phyloP scores from a whole-genome alignment of 2,797 vertebrate genomes.

The Sebastes umbrosus region DNA sequence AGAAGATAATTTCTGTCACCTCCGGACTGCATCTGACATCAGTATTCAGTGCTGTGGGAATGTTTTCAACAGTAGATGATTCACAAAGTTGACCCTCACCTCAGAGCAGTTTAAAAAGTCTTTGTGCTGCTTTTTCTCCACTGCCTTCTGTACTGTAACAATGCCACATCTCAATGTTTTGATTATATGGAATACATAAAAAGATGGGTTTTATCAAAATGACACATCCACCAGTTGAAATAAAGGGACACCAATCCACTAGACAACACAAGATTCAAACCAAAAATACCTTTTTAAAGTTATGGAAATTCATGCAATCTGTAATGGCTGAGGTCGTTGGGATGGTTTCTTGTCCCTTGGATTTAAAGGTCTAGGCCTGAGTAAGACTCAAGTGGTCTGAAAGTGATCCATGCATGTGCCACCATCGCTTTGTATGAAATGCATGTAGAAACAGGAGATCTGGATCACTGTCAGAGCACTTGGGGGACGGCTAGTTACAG shows the following conservation, averaged over 20 bases:
- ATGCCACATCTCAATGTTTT: conserved; percentile 11
- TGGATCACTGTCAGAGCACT: conserved; percentile 62
- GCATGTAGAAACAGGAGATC: conserved; percentile 25
- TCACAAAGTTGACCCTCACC: conserved; percentile 24
- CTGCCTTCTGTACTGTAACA: neutral
- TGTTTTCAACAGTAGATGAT: conserved; percentile 66
- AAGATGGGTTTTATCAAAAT: conserved; percentile 20
- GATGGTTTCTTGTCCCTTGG: conserved; percentile 55
- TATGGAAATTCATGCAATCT: conserved; percentile 41
- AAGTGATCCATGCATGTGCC: conserved; percentile 40
- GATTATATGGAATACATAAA: conserved; percentile 27
- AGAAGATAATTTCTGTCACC: conserved; percentile 37
- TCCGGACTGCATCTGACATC: conserved; percentile 70
- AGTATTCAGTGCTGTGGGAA: conserved; percentile 69
- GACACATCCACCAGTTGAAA: conserved; percentile 22
- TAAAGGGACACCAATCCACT: neutral
- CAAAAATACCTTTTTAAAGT: conserved; percentile 9
- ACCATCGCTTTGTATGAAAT: conserved; percentile 19
- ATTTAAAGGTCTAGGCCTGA: conserved; percentile 64
- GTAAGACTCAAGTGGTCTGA: conserved; percentile 60
- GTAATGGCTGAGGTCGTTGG: conserved; percentile 52
- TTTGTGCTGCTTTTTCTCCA: conserved; percentile 48
- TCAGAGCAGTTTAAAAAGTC: conserved; percentile 30
- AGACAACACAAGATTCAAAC: conserved; percentile 33
- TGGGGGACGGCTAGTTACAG: conserved; percentile 40